Percentiles rank a stretch among this genome's conserved stretches.
Conservation (phyloP, 2,888 invertebrate genomes). For the Periphyllus acericola region DNA sequence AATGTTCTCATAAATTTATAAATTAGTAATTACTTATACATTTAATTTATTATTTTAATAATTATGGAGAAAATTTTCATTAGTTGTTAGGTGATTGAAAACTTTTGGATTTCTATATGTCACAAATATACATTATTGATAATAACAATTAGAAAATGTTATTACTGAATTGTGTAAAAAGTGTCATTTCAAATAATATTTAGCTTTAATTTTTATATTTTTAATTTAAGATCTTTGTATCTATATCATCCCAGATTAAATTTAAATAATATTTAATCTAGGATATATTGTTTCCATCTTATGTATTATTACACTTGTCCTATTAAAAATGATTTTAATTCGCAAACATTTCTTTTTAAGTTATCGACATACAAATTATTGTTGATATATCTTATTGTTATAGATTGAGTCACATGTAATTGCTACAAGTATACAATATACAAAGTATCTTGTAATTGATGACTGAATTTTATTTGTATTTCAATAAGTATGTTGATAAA, state of each 20-base stretch:
- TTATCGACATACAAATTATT: not conserved
- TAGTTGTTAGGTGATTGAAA: not conserved
- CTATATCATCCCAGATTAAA: not conserved
- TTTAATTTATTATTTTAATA: not conserved
- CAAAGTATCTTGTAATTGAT: too few relatives aligned
- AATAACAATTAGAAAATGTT: not conserved
- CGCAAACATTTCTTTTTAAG: not conserved
- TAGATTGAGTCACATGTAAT: too few relatives aligned
- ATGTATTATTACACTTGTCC: not conserved
- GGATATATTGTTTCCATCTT: not conserved
- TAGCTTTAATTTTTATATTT: not conserved
- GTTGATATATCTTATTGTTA: too few relatives aligned
- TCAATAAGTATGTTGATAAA: too few relatives aligned
- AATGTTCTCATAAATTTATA: conserved; percentile 43
- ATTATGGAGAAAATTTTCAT: not conserved
- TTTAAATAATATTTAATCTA: too few relatives aligned
- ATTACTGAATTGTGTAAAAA: not conserved
- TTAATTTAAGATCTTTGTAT: not conserved
- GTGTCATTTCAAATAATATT: not conserved
- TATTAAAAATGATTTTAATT: not conserved
- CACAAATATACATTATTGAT: not conserved
- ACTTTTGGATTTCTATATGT: not conserved
- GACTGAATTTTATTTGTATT: too few relatives aligned
- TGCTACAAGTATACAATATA: too few relatives aligned
- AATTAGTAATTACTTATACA: not conserved